phyloP scores from a whole-genome alignment of 1,140 invertebrate genomes.

The Heterodera carotae region DNA sequence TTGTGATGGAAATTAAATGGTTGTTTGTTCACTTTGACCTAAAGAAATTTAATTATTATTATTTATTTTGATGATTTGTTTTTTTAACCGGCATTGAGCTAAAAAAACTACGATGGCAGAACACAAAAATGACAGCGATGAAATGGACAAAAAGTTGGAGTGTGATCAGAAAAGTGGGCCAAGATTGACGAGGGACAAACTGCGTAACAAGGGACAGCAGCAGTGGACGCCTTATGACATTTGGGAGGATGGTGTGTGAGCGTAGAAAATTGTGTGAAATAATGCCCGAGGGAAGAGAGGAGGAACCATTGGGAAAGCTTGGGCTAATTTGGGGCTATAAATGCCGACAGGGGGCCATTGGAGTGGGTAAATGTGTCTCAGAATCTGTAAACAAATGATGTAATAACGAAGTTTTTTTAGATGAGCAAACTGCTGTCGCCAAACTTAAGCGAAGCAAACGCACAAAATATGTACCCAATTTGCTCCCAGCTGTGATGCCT shows the following conservation, averaged over 20 bases:
- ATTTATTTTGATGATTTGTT: no score
- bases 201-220: neutral
- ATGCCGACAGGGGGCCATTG: no score
- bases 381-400: neutral
- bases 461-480: slow-evolving; percentile 36
- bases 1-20: no score
- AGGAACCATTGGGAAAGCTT: no score
- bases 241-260: neutral
- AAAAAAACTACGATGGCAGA: neutral
- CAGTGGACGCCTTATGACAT: slow-evolving; percentile 5
- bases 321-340: no score
- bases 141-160: neutral
- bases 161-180: neutral
- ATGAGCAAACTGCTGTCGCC: neutral
- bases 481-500: slow-evolving; percentile 39
- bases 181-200: neutral
- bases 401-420: neutral
- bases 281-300: neutral
- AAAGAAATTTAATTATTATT: no score
- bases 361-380: no score
- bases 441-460: slow-evolving; percentile 7
- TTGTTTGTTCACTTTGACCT: no score
- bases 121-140: neutral
- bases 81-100: no score
- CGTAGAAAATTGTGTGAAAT: neutral